Conservation (phyloP, 53 echinoderm and acorn worm species). For the Stichopus horrens region DNA sequence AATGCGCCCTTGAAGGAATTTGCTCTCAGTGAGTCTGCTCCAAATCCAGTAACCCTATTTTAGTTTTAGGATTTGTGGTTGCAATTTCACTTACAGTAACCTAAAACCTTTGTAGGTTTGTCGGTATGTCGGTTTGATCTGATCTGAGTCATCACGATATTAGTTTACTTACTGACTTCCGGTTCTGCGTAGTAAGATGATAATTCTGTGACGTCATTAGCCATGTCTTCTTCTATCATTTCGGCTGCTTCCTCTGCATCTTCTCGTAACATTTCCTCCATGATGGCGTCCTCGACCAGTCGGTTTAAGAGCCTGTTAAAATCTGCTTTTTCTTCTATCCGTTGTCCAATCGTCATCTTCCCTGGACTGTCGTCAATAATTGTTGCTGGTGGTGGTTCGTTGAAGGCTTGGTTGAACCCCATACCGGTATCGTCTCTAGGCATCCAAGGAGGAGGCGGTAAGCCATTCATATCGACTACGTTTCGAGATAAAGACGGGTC, state of each 20-base stretch:
- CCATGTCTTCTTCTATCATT: neutral
- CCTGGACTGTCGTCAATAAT: neutral
- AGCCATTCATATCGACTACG: neutral
- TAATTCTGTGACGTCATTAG: neutral
- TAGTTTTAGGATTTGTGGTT: no score
- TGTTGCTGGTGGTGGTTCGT: neutral
- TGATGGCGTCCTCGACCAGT: conserved; percentile 29
- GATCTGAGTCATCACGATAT: no score
- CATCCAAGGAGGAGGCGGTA: conserved; percentile 23
- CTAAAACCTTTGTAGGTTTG: no score
- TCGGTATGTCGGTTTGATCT: no score
- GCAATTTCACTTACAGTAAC: no score
- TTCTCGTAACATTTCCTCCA: conserved; percentile 38
- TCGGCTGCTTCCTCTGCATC: conserved; percentile 28
- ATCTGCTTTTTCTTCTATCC: conserved; percentile 11
- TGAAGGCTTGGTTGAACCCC: neutral
- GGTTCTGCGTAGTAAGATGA: conserved; percentile 13
- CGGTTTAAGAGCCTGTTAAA: conserved; percentile 13
- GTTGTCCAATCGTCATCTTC: conserved; percentile 1
- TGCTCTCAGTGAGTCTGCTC: no score
- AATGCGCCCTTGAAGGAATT: no score
- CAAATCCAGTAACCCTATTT: no score
- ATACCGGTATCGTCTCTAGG: neutral
- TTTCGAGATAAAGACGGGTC: conserved; percentile 6
- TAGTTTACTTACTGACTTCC: conserved; percentile 23